Percentiles rank a stretch among this genome's conserved stretches.
Evolutionary conservation across 2,888 invertebrate species (phyloP).

Genomic region (Nomada lathburiana): DNA sequence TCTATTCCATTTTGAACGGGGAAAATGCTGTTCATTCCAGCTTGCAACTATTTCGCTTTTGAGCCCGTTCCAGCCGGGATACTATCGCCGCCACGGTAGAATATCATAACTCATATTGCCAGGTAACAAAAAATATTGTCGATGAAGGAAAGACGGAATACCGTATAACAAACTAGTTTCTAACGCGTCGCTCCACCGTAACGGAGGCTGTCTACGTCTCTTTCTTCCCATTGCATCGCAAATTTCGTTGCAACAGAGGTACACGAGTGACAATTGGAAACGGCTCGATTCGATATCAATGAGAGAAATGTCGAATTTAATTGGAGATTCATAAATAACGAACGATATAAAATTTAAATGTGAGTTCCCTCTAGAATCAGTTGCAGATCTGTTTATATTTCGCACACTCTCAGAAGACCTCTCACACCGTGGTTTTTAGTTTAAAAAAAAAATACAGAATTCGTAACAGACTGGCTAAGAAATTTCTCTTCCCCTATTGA

Average conservation of each 20-base stretch:
- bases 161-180: constrained; percentile 31
- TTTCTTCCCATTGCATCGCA: background rate
- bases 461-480: too few species aligned
- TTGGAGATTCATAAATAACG: too few species aligned
- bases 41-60: constrained; percentile 80
- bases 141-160: constrained; percentile 10
- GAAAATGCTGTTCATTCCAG: constrained; percentile 82
- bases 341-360: too few species aligned
- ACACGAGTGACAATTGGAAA: background rate
- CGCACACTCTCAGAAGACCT: too few species aligned
- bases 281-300: too few species aligned
- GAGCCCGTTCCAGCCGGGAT: constrained; percentile 43
- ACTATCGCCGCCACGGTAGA: constrained; percentile 45
- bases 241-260: background rate
- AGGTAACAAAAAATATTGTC: constrained; percentile 56
- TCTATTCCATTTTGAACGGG: constrained; percentile 78
- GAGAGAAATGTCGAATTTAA: too few species aligned
- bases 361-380: too few species aligned
- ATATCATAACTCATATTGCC: constrained; percentile 63
- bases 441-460: too few species aligned
- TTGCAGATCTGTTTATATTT: too few species aligned
- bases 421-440: too few species aligned
- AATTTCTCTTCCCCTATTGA: too few species aligned
- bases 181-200: constrained; percentile 6
- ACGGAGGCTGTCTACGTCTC: background rate